Evolutionary conservation across 2,888 invertebrate genomes (phyloP), one percentile per base, ranked within the genome.

Genomic region (Girardia tigrina): DNA sequence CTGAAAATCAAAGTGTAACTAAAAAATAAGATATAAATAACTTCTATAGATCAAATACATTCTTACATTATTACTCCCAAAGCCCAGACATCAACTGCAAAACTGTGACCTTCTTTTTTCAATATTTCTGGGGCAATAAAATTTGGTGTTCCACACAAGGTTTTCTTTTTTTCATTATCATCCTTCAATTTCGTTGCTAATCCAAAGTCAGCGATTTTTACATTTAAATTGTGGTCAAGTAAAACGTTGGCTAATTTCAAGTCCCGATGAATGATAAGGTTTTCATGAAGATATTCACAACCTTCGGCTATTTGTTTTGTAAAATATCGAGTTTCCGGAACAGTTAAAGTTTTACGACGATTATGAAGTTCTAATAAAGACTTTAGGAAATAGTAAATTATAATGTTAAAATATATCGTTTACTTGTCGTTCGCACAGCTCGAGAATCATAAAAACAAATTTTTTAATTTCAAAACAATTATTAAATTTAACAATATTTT

Each of bases 361-460:
- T 95, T 97, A 85, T 95, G 97, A 79, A 98, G 86, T 84, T 97
- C 97, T 97, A 98, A 97, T 89, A 98, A 89, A 0, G 94, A 94
- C 92, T 94, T 82, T 0, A 78, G 16, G 16, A 12, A 36, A 12
- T 12, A 12, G 16, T 12, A 36, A 36, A 36, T 36, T 12, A 12
- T 78, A 36, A 16, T 36, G 16, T 36, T 12, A 27, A n/a, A 72
- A 27, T 6, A 27, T 8, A 27, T 27, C 6, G 75, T 88, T 87
- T 86, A 93, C 94, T 86, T 95, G 87, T 86, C 91, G 90, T 79
- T 92, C 89, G 84, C 98, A 99, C 29, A 99, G 86, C 84, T 98
- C 97, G 78, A 98, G 86, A 76, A 97, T 88, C 79, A 98, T 94
- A 83, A 97, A 98, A 78, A 98, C 91, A 84, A 94, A 92, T 78